Evolutionary conservation across 2,113 vertebrate species (phyloP).

Genomic region (Tyto alba): DNA sequence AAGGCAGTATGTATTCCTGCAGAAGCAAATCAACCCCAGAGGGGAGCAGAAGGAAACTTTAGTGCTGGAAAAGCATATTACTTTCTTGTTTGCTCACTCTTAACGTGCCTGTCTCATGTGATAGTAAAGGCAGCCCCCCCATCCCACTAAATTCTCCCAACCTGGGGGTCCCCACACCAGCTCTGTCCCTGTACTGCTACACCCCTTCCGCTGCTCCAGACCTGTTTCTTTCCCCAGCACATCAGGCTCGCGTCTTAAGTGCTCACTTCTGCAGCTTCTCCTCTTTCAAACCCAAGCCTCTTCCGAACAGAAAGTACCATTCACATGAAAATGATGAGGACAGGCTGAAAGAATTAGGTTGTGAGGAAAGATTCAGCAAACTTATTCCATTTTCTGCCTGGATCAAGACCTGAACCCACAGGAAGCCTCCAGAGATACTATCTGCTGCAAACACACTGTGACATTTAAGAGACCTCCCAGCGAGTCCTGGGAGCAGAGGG

Average conservation of each 20-base stretch:
- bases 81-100: background rate
- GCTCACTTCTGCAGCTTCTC: background rate
- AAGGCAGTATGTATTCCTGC: background rate
- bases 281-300: background rate
- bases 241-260: background rate
- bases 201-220: background rate
- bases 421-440: constrained; percentile 36
- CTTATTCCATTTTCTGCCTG: background rate
- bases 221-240: background rate
- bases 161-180: background rate
- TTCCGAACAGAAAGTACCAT: background rate
- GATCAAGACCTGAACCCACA: constrained; percentile 35
- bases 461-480: constrained; percentile 30
- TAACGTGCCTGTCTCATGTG: background rate
- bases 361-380: background rate
- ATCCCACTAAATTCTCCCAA: background rate
- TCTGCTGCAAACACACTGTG: background rate
- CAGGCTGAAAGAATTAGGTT: background rate
- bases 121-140: background rate
- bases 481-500: background rate
- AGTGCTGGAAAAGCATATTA: background rate
- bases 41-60: background rate
- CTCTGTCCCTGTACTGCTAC: background rate
- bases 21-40: background rate
- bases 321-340: background rate